A percentile compares a stretch with the other conserved stretches of the same genome.
Evolutionary conservation across 2,888 invertebrate species (phyloP).

Genomic region (Pardosa pseudoannulata): DNA sequence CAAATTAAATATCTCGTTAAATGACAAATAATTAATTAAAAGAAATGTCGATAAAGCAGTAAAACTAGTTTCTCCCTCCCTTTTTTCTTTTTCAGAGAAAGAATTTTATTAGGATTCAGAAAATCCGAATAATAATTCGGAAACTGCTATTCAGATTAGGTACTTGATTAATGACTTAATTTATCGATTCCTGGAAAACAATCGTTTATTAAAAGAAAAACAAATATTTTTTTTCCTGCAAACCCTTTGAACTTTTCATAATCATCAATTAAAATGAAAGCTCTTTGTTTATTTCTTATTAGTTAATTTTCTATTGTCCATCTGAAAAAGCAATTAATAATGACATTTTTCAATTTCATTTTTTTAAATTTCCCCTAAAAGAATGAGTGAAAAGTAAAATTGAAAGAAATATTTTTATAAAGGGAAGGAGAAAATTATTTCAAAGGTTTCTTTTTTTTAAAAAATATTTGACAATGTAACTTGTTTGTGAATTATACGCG

Average conservation of each 20-base stretch:
- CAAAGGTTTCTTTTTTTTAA: no score
- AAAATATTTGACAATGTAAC: no score
- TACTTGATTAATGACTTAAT: slow-evolving; percentile 62
- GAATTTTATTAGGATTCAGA: slow-evolving; percentile 12
- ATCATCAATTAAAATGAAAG: not conserved
- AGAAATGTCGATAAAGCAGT: slow-evolving; percentile 30
- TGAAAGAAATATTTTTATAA: no score
- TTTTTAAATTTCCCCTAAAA: not conserved
- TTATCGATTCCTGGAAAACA: slow-evolving; percentile 54
- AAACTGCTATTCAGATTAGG: slow-evolving; percentile 56
- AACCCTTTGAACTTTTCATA: not conserved
- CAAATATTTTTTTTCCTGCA: slow-evolving; percentile 32
- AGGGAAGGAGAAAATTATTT: no score
- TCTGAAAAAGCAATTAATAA: not conserved
- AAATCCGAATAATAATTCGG: slow-evolving; percentile 54
- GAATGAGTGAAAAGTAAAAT: no score
- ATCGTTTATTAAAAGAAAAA: slow-evolving; percentile 67
- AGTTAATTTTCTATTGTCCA: not conserved
- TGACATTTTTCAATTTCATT: not conserved
- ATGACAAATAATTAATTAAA: slow-evolving; percentile 68
- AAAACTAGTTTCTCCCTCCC: not conserved
- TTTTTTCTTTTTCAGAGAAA: not conserved
- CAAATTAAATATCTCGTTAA: slow-evolving; percentile 57
- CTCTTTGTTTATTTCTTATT: not conserved
- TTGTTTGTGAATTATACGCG: no score